These are phyloP conservation scores for Aphis craccivora DNA, from an alignment of 1,140 invertebrate genomes.

Conservation along the genomic window DNA sequence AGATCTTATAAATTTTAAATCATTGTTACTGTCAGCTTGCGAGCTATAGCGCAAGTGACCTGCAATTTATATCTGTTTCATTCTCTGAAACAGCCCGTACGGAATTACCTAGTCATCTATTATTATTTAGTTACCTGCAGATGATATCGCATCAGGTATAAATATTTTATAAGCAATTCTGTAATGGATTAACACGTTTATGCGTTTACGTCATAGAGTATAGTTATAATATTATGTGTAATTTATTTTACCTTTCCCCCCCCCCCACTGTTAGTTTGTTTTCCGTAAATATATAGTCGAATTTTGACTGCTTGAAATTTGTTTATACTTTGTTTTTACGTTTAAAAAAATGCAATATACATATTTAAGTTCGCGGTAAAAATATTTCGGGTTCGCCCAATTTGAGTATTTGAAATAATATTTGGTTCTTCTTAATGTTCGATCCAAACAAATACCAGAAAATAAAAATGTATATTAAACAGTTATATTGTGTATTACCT, in stretches of 20 bases:
- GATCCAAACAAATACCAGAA: background rate
- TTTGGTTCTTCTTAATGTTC: background rate
- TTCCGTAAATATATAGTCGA: background rate
- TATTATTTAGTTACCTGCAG: constrained; percentile 3
- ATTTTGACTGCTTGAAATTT: background rate
- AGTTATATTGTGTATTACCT: background rate
- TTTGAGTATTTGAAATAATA: no score
- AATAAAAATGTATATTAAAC: background rate
- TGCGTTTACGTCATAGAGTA: background rate
- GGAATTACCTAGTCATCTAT: background rate
- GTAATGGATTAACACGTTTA: background rate
- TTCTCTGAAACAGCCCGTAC: background rate
- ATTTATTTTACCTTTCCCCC: background rate
- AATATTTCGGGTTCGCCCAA: background rate
- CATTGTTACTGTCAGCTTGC: background rate
- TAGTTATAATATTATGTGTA: background rate
- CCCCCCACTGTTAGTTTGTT: background rate
- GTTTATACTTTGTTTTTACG: background rate
- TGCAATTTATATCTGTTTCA: background rate
- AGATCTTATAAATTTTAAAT: background rate
- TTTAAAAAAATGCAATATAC: background rate
- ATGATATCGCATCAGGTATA: background rate
- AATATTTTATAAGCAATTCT: constrained; percentile 19
- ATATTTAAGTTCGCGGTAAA: no score
- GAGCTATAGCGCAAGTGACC: background rate